Evolutionary conservation across 2,888 invertebrate species (phyloP).

Genomic region (Apodemia duryi): DNA sequence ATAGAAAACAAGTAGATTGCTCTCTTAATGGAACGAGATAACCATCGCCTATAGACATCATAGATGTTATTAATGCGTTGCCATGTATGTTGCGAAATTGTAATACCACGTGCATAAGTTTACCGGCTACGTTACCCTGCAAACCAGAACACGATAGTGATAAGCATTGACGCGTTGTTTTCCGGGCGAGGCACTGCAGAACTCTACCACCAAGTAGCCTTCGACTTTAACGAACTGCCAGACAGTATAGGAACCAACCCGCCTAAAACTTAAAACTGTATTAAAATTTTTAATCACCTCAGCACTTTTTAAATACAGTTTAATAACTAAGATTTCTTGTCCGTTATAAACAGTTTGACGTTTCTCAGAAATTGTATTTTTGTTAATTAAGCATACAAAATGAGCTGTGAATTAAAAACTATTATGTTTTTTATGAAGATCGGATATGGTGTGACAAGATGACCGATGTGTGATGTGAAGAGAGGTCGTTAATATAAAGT

Average conservation of each 20-base stretch:
- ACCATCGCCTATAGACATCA: too few relatives aligned
- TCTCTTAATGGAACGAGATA: too few relatives aligned
- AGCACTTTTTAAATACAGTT: not conserved
- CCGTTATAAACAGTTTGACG: not conserved
- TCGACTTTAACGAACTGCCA: not conserved
- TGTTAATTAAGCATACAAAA: constrained; percentile 17
- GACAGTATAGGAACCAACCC: not conserved
- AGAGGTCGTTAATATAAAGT: constrained; percentile 27
- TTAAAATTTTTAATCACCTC: too few relatives aligned
- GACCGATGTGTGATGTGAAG: constrained; percentile 24
- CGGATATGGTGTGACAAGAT: constrained; percentile 28
- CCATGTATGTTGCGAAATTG: too few relatives aligned
- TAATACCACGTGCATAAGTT: too few relatives aligned
- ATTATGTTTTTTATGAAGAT: constrained; percentile 23
- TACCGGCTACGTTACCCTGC: too few relatives aligned
- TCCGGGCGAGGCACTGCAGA: too few relatives aligned
- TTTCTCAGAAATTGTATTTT: constrained; percentile 7
- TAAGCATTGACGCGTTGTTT: too few relatives aligned
- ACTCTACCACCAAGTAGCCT: too few relatives aligned
- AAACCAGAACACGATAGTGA: not conserved
- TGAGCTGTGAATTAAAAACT: constrained; percentile 20
- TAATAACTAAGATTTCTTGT: not conserved
- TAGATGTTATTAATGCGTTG: too few relatives aligned
- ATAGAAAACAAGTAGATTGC: too few relatives aligned
- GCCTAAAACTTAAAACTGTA: too few relatives aligned